Percentiles rank a stretch among this genome's conserved stretches.
Conservation (phyloP, 2,797 vertebrate genomes). For the Scolopax bukidnonensis region DNA sequence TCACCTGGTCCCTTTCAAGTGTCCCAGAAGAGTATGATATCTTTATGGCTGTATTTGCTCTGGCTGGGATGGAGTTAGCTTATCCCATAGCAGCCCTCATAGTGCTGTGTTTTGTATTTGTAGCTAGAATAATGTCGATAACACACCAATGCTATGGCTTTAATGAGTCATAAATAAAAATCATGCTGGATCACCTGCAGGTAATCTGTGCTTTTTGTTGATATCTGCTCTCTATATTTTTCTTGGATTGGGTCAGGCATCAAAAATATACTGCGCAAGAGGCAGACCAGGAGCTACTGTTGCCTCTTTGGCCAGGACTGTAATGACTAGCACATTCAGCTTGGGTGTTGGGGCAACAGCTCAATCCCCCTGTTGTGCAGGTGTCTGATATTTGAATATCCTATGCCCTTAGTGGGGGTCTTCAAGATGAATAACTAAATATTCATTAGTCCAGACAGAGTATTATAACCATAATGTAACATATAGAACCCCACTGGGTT, state of each 20-base stretch:
- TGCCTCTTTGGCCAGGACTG: neutral
- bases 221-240: neutral
- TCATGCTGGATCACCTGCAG: accelerated
- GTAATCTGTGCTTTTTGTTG: neutral
- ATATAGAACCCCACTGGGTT: neutral
- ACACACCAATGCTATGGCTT: neutral
- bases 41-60: neutral
- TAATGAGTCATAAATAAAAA: neutral
- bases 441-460: neutral
- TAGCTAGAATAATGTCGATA: neutral
- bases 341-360: neutral
- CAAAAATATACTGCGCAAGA: neutral
- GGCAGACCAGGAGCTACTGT: neutral
- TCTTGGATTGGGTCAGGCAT: neutral
- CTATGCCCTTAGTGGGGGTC: neutral
- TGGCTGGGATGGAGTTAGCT: neutral
- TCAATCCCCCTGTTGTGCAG: neutral
- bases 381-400: neutral
- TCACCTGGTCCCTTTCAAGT: neutral
- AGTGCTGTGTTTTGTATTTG: neutral
- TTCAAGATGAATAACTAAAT: neutral
- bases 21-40: neutral
- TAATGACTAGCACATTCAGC: neutral
- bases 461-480: neutral
- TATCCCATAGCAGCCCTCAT: neutral